Evolutionary conservation across 2,797 vertebrate genomes (phyloP), one percentile per base, ranked within the genome.

Genomic region (Eulemur rubriventer): DNA sequence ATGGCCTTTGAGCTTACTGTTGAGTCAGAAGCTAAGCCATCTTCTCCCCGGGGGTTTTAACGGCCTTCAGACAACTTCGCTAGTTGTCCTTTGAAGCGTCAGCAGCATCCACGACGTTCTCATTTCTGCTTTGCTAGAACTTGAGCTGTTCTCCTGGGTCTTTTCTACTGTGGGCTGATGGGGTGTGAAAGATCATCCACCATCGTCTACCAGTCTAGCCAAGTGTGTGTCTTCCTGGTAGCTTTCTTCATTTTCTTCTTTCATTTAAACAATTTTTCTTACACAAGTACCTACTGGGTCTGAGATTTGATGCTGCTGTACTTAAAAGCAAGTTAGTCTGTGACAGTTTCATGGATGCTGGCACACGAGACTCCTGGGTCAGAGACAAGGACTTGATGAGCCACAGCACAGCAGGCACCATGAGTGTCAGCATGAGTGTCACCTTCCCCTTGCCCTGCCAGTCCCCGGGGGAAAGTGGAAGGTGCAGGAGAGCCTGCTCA

Each of bases 401-500:
- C 70, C 41, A 10, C 9, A 26, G 50, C 5, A 6, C 63, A 6
- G 14, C 20, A 1, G 0, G 76, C 63, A 28, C 14, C 13, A 17
- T 1, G 0, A 41, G 12, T 52, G 33, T 17, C 18, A 17, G 50
- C 24, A 24, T 5, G 11, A 13, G 9, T 61, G 59, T 61, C 4
- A 4, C 9, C 38, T 57, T 4, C 22, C 18, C n/a, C 12, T 33
- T 12, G 35, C 30, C 48, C 9, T 7, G 65, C 65, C 69, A 59
- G 65, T 30, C 38, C 24, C n/a, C 24, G 5, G 65, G 10, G 55
- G 67, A 6, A 0, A 46, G 8, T 22, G 2, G 52, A 30, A 26
- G 55, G n/a, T 1, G 52, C 38, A 1, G 41, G 52, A 72, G 26
- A 0, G 1, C 52, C 24, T 61, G 52, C 33, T 4, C 3, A 1